Percentiles rank a stretch among this genome's conserved stretches.
These are phyloP conservation scores for Hyaena hyaena DNA, from an alignment of 2,113 vertebrate species.

Conservation along the genomic window DNA sequence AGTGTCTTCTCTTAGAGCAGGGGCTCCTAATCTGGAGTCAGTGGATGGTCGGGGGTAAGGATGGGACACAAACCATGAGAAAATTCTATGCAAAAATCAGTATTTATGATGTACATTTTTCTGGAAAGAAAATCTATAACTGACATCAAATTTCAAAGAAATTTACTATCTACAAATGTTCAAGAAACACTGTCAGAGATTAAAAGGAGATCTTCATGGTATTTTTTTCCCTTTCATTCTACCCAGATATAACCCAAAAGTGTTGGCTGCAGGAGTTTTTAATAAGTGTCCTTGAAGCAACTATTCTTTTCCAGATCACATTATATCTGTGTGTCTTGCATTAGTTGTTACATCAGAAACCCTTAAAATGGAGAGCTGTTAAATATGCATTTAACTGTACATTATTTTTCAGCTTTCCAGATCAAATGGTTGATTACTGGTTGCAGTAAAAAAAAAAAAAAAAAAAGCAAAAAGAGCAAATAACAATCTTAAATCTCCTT, in stretches of 20 bases:
- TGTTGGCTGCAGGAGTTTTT: background rate
- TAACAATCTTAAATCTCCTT: background rate
- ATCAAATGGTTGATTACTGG: background rate
- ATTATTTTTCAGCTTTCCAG: constrained; percentile 5
- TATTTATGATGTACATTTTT: background rate
- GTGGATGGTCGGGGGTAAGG: background rate
- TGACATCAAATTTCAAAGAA: constrained; percentile 31
- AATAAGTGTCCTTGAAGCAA: constrained; percentile 34
- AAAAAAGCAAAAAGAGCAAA: constrained; percentile 35
- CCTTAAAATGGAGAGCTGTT: constrained; percentile 7
- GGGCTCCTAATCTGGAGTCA: background rate
- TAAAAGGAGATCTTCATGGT: background rate
- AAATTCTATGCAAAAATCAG: background rate
- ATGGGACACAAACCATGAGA: background rate
- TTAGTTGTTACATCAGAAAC: background rate
- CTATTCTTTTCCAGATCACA: background rate
- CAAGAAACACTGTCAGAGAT: background rate
- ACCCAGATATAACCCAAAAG: background rate
- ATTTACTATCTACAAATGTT: background rate
- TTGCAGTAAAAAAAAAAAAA: background rate
- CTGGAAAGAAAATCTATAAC: constrained; percentile 9
- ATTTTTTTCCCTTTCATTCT: background rate
- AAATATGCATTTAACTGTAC: background rate
- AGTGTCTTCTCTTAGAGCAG: background rate
- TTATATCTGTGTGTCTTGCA: background rate